Base-by-base conservation (phyloP, 30 jellyfish, hydroid and myxozoan species). In the Euphysa ruthae region DNA sequence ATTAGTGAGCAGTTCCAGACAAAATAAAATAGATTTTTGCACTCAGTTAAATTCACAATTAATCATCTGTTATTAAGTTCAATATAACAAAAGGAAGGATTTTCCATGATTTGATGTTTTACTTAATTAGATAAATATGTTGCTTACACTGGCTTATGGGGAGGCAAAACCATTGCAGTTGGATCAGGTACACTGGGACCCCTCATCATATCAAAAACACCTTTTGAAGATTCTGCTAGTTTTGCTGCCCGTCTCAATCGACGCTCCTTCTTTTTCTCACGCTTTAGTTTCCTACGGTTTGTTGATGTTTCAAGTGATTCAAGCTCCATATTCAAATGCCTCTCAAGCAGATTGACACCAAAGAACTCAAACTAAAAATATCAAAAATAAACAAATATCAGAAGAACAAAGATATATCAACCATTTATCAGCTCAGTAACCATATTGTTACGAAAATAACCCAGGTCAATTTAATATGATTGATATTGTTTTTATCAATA, bases 131-230 rank as follows among this genome's bases (percentile, higher is more conserved):
- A n/a, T n/a, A n/a, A n/a, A n/a, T n/a, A n/a, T n/a, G n/a, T n/a
- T n/a, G n/a, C n/a, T n/a, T n/a, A n/a, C n/a, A n/a, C n/a, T n/a
- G n/a, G n/a, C 23, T 46, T 46, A n/a, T 46, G 60, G 18, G 23
- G 2, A 46, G 60, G 60, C 23, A 43, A 22, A 15, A 46, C 42
- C 22, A 68, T 32, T 0, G 73, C 80, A 38, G 54, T 68, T n/a
- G 78, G 78, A 27, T 68, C 80, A 15, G 80, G 75, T 7, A 68
- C 80, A 49, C 74, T 43, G 16, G 80, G 80, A 19, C 80, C 80
- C 21, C 32, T 68, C 74, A 68, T 26, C 1, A 23, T 22, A 42
- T 63, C 68, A 42, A 63, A 63, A 18, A 63, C 77, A 35, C 34
- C 4, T 32, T 66, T 19, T 6, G 77, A 64, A 14, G 76, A 22